Evolutionary conservation across 2,797 vertebrate species (phyloP).

Genomic region (Phaenicophaeus curvirostris): DNA sequence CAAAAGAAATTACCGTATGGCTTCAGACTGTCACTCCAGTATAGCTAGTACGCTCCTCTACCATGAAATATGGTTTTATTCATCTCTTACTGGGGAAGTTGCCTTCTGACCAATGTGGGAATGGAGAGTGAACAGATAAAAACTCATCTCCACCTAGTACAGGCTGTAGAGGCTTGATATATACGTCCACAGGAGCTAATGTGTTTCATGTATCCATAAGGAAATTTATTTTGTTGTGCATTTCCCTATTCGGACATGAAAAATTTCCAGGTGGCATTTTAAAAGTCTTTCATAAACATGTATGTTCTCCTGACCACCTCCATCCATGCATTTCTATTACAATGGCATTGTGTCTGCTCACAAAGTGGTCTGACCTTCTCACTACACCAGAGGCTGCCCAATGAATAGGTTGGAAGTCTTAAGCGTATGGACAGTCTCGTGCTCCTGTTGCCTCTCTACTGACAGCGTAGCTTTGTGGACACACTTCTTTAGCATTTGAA

Average conservation of each 20-base stretch:
- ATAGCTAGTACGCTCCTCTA: background rate
- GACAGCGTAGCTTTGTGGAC: background rate
- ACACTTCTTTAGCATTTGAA: background rate
- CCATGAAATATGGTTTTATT: background rate
- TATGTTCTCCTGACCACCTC: background rate
- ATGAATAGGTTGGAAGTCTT: background rate
- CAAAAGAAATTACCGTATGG: background rate
- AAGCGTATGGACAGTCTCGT: background rate
- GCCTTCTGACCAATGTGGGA: background rate
- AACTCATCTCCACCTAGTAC: background rate
- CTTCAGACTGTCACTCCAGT: background rate
- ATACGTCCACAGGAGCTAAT: background rate
- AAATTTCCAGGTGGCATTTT: background rate
- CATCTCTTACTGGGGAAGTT: background rate
- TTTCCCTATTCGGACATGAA: background rate
- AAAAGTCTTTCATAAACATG: background rate
- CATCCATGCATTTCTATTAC: background rate
- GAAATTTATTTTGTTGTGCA: background rate
- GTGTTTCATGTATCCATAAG: background rate
- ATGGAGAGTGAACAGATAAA: background rate
- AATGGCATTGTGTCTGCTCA: background rate
- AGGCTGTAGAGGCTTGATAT: background rate
- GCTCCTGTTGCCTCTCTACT: background rate
- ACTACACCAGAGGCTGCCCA: background rate
- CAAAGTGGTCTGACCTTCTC: background rate